A percentile compares a stretch with the other conserved stretches of the same genome.
Evolutionary conservation across 1,140 invertebrate genomes (phyloP).

Genomic region (Drosophila auraria): DNA sequence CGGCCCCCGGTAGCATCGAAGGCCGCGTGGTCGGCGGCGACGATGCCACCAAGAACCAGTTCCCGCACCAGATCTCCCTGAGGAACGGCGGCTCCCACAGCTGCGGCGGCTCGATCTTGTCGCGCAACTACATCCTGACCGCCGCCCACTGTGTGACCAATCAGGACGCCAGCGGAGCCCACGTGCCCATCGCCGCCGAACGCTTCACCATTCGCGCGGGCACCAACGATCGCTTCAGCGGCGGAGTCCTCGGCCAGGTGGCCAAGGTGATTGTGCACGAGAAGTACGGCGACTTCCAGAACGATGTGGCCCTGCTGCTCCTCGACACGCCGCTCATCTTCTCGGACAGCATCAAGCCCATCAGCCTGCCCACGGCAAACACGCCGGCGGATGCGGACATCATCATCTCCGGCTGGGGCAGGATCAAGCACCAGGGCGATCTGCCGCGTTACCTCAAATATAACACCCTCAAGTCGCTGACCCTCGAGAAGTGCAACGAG

Average conservation of each 20-base stretch:
- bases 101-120: constrained; percentile 88
- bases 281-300: constrained; percentile 70
- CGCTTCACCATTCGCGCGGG: constrained; percentile 58
- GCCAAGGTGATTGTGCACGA: constrained; percentile 78
- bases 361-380: constrained; percentile 65
- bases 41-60: constrained; percentile 77
- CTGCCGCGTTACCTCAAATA: constrained; percentile 64
- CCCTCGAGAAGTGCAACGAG: constrained; percentile 29
- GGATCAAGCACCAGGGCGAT: constrained; percentile 58
- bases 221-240: constrained; percentile 53
- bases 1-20: constrained; percentile 29
- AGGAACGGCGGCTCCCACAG: constrained; percentile 77
- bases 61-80: constrained; percentile 86
- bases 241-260: constrained; percentile 54
- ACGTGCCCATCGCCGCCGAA: constrained; percentile 12
- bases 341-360: constrained; percentile 74
- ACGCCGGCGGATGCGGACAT: constrained; percentile 58
- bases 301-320: constrained; percentile 86
- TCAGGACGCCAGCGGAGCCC: not conserved
- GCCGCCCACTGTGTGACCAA: constrained; percentile 86
- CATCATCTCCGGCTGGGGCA: constrained; percentile 86
- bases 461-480: constrained; percentile 61
- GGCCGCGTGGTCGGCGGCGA: constrained; percentile 86
- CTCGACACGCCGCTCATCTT: constrained; percentile 78
- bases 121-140: constrained; percentile 86